Base-by-base conservation (phyloP, 2,113 vertebrate species). In the Prionailurus bengalensis region DNA sequence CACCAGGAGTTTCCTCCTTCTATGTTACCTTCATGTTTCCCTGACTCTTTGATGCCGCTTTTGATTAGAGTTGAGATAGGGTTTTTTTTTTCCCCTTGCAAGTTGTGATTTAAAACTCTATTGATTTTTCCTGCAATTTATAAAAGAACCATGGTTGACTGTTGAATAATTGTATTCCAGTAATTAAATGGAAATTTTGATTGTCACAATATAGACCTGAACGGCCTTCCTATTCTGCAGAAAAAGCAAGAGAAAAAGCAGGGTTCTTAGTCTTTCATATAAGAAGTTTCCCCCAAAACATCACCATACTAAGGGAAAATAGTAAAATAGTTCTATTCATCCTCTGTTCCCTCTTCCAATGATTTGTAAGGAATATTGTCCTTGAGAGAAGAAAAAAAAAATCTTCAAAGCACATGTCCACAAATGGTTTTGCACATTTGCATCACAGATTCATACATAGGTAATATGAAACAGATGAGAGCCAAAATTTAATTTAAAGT, bases 241-340 rank as follows among this genome's bases (percentile, higher is more conserved):
- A 74, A 88, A 87, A 83, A 14, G 66, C 42, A 88, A 65, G 15
- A 78, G 58, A 80, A 73, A 91, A 95, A 89, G 33, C n/a, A 81
- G 31, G 5, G 4, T 63, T 68, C 45, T 92, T 85, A 73, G 39
- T 3, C 80, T 89, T 84, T 88, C 25, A 70, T 68, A 36, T 45
- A 61, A 42, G 2, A 63, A 39, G 27, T n/a, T 16, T 81, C 11
- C 15, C 45, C 70, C 76, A 91, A 39, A 85, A 53, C 12, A 81
- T 1, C 31, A 45, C 39, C 42, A 80, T 74, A 61, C 0, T 79
- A 68, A 94, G 1, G 11, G 6, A 89, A 95, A 94, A 95, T 27
- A 71, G 23, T 94, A 85, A 91, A 95, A 42, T n/a, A 66, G 86
- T 71, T 2, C 10, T 23, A n/a, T 31, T 68, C 51, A 25, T n/a